Evolutionary conservation across 2,113 vertebrate genomes (phyloP), one percentile per base, ranked within the genome.

Genomic region (Empidonax alnorum): DNA sequence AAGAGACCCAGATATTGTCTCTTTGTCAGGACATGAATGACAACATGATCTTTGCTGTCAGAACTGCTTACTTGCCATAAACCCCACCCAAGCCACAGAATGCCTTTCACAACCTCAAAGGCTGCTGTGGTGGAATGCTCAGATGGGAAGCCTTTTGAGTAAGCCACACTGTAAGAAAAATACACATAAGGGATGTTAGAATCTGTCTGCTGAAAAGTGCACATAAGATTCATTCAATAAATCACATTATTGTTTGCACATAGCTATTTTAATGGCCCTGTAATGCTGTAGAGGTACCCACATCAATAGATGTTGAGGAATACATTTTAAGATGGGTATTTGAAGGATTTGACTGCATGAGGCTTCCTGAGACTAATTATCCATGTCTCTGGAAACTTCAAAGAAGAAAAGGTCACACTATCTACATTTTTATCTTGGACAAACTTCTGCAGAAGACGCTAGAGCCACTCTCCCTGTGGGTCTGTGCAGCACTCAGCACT

Each of bases 1-100:
- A 98, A 98, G 94, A 97, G 97, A 93, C 96, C 94, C 33, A 98
- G 87, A 56, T 95, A 97, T 44, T 71, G 91, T 5, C 92, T 87
- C 41, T 97, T 93, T 30, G 95, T 96, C 35, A 97, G 98, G 81
- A 98, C 96, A 77, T 68, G 89, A 65, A 98, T 92, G 58, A 96
- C 92, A 2, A 97, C 93, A 69, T 97, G 97, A 33, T 97, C 97
- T 69, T 68, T 90, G 22, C 97, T 97, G 25, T 97, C 68, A 17
- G 95, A 95, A 90, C 97, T 95, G 31, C 97, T 98, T 77, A 98
- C 95, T 94, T 98, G 97, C 98, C 97, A 98, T 87, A 98, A 97
- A 96, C 98, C 97, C 97, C 97, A 98, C 73, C 95, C 91, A 28
- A 89, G 93, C 87, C 61, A 35, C 20, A 82, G 89, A 10, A 90